A percentile compares a stretch with the other conserved stretches of the same genome.
Evolutionary conservation across 2,888 invertebrate species (phyloP).

Genomic region (Melinopterus prodromus): DNA sequence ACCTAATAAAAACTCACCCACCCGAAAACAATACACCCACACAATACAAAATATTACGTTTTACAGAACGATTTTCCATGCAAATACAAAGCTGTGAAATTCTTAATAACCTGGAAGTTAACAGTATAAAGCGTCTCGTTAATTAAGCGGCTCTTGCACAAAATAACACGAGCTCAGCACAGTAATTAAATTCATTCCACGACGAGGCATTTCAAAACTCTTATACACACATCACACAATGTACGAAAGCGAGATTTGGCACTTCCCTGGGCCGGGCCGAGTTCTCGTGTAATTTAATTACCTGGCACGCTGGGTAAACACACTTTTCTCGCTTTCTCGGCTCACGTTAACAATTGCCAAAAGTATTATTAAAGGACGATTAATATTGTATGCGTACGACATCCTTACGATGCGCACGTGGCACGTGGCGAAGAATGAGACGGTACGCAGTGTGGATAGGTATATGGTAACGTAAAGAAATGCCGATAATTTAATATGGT

Average conservation of each 20-base stretch:
- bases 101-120: background rate
- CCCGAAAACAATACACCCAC: background rate
- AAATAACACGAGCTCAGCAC: background rate
- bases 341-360: background rate
- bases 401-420: background rate
- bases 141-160: background rate
- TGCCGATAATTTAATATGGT: background rate
- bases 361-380: background rate
- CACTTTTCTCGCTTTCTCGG: background rate
- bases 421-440: background rate
- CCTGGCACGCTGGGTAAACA: background rate
- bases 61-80: background rate
- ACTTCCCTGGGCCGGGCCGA: background rate
- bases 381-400: background rate
- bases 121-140: background rate
- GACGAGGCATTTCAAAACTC: background rate
- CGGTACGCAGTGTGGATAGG: background rate
- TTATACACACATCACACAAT: background rate
- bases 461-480: background rate
- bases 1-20: background rate
- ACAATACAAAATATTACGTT: background rate
- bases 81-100: background rate
- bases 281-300: background rate
- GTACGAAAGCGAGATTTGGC: background rate
- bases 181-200: background rate